These are phyloP conservation scores for Acomys russatus DNA, from an alignment of 2,797 vertebrate genomes.

Conservation along the genomic window DNA sequence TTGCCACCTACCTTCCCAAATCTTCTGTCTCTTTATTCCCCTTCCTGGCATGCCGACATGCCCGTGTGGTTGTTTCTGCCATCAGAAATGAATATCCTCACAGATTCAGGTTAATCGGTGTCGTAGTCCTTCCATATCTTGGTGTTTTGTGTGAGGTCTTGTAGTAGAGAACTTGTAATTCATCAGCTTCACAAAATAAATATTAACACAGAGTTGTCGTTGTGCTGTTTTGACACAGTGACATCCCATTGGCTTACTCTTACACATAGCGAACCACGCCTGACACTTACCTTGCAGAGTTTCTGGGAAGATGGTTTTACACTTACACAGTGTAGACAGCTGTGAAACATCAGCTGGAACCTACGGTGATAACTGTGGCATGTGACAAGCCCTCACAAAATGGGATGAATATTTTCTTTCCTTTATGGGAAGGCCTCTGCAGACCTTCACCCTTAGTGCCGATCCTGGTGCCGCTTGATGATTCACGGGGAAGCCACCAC, in stretches of 20 bases:
- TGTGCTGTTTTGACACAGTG: neutral
- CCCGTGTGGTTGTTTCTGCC: neutral
- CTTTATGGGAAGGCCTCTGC: constrained; percentile 62
- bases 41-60: neutral
- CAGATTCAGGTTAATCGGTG: neutral
- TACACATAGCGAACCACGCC: neutral
- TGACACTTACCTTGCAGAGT: constrained; percentile 56
- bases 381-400: constrained; percentile 76
- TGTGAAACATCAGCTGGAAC: constrained; percentile 49
- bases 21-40: neutral
- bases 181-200: constrained; percentile 44
- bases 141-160: constrained; percentile 12
- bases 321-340: constrained; percentile 58
- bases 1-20: neutral
- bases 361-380: neutral
- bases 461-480: constrained; percentile 74
- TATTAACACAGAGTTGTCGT: neutral
- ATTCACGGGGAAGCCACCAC: constrained; percentile 80
- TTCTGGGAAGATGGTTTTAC: constrained; percentile 63
- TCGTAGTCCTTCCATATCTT: neutral
- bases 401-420: constrained; percentile 81
- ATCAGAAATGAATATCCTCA: neutral
- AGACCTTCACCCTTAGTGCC: constrained; percentile 73
- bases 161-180: neutral
- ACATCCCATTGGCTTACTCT: constrained; percentile 23